Percentiles rank a stretch among this genome's conserved stretches.
These are phyloP conservation scores for Elanoides forficatus DNA, from an alignment of 2,113 vertebrate genomes.

Conservation along the genomic window DNA sequence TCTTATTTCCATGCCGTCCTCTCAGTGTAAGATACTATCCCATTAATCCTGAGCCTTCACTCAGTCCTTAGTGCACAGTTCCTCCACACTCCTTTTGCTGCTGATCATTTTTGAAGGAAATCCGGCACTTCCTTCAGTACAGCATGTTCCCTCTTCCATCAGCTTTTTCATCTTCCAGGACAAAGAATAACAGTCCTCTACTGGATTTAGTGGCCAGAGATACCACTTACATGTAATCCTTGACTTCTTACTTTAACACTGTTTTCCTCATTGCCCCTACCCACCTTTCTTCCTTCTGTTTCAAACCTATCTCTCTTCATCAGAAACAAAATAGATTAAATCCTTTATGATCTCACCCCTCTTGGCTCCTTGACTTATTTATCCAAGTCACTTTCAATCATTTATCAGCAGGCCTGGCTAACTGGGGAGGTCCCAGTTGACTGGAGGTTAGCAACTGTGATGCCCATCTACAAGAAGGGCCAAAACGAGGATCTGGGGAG, in stretches of 20 bases:
- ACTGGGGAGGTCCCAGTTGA: neutral
- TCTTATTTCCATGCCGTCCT: neutral
- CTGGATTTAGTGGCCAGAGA: neutral
- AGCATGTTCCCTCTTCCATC: neutral
- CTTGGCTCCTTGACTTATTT: neutral
- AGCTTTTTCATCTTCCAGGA: neutral
- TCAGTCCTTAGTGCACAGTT: neutral
- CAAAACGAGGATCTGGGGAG: neutral
- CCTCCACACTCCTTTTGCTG: neutral
- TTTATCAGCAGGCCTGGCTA: neutral
- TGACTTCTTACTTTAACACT: neutral
- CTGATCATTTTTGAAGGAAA: neutral
- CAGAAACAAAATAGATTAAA: neutral
- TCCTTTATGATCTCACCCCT: neutral
- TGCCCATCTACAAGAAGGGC: neutral
- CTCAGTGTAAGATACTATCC: neutral
- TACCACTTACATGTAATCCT: neutral
- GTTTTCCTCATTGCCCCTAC: neutral
- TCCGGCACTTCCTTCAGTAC: neutral
- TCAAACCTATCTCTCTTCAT: neutral
- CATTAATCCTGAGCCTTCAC: neutral
- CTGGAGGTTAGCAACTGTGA: neutral
- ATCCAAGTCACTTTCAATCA: neutral
- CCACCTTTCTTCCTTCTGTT: neutral
- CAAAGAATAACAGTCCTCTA: neutral